Evolutionary conservation across 2,797 vertebrate species (phyloP).

Genomic region (Buceros bicornis): DNA sequence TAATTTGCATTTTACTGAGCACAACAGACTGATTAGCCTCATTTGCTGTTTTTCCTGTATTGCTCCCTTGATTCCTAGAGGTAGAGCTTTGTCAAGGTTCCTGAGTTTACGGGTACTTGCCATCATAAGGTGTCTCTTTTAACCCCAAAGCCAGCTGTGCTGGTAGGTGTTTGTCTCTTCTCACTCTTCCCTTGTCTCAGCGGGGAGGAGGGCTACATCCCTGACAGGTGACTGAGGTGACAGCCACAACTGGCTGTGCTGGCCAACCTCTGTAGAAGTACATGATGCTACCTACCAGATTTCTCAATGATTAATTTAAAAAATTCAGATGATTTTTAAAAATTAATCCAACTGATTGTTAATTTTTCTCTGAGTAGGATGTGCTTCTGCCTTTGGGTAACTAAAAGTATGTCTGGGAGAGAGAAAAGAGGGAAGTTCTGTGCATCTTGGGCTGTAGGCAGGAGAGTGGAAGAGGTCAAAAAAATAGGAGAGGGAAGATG

Average conservation of each 20-base stretch:
- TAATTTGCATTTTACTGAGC: background rate
- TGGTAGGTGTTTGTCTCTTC: background rate
- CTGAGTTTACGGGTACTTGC: background rate
- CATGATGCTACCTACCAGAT: background rate
- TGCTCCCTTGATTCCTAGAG: background rate
- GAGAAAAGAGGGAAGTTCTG: rapidly evolving
- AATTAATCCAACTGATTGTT: background rate
- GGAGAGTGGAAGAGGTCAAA: background rate
- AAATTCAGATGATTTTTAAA: background rate
- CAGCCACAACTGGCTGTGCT: background rate
- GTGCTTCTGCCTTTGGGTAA: background rate
- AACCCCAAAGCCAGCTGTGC: background rate
- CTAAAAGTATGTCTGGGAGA: background rate
- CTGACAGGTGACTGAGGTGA: background rate
- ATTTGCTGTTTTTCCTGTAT: background rate
- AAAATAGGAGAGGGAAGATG: background rate
- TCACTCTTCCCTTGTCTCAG: background rate
- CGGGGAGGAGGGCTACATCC: background rate
- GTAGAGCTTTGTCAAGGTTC: background rate
- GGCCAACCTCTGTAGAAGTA: background rate
- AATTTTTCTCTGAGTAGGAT: background rate
- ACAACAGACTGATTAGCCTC: background rate
- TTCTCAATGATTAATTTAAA: background rate
- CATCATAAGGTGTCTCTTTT: background rate
- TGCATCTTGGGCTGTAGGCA: background rate